Evolutionary conservation across 2,797 vertebrate genomes (phyloP).

Genomic region (Spondyliosoma cantharus): DNA sequence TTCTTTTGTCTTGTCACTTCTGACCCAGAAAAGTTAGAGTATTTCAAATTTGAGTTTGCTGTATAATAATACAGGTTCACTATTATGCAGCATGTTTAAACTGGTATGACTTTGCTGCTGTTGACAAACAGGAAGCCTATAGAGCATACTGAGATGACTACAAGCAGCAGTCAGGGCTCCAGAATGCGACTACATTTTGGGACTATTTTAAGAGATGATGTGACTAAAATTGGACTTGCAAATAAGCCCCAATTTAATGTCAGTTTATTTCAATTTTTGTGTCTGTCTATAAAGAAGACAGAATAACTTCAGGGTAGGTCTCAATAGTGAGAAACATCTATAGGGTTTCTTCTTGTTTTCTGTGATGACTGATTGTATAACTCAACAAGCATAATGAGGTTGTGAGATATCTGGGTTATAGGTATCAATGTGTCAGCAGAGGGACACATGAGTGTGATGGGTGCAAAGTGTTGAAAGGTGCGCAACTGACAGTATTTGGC

Average conservation of each 20-base stretch:
- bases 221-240: constrained; percentile 43
- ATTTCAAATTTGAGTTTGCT: neutral
- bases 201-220: constrained; percentile 28
- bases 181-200: neutral
- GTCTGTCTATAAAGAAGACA: neutral
- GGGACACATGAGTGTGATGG: too few relatives aligned
- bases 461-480: too few relatives aligned
- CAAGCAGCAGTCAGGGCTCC: neutral
- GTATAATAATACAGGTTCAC: neutral
- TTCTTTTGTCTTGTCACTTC: too few relatives aligned
- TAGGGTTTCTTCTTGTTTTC: neutral
- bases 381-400: too few relatives aligned
- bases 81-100: neutral
- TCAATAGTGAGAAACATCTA: neutral
- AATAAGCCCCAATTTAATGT: constrained; percentile 15
- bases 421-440: too few relatives aligned
- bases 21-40: neutral
- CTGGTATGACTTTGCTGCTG: neutral
- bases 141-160: neutral
- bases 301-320: too few relatives aligned
- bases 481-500: too few relatives aligned
- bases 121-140: neutral
- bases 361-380: neutral
- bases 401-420: too few relatives aligned
- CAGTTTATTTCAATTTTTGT: neutral